phyloP scores from a whole-genome alignment of 35 echinoderm and acorn worm genomes.

The Chiridota heheva region DNA sequence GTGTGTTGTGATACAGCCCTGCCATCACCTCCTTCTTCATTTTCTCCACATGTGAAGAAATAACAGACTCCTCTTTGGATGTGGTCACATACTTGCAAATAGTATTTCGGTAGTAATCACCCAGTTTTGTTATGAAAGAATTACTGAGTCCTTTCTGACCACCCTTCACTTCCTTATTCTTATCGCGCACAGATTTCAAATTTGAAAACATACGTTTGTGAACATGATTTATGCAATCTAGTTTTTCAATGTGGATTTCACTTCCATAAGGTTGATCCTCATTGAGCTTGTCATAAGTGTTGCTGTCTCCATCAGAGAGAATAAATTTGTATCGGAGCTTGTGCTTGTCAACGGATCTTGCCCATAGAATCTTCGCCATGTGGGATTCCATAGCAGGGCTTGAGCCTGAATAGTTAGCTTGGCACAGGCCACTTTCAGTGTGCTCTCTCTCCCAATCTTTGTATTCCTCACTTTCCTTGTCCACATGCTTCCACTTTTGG shows the following conservation, averaged over 20 bases:
- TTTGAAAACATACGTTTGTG: slow-evolving; percentile 20
- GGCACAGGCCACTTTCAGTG: neutral
- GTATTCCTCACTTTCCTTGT: neutral
- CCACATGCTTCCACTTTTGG: neutral
- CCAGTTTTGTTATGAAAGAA: neutral
- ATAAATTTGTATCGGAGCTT: neutral
- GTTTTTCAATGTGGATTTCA: slow-evolving; percentile 21
- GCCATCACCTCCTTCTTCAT: slow-evolving; percentile 10
- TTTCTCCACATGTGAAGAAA: neutral
- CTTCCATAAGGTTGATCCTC: neutral
- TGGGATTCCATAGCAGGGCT: neutral
- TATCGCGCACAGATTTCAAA: slow-evolving; percentile 13
- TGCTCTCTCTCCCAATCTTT: neutral
- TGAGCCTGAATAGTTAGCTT: neutral
- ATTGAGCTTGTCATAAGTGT: too few species aligned
- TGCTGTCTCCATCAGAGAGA: neutral
- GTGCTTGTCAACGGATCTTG: neutral
- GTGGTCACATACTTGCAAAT: neutral
- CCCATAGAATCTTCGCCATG: neutral
- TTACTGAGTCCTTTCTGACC: slow-evolving; percentile 58
- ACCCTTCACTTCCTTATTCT: slow-evolving; percentile 11
- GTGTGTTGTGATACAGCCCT: neutral
- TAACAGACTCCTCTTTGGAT: neutral
- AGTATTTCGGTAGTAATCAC: neutral
- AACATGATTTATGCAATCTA: slow-evolving; percentile 44